Evolutionary conservation across 1,140 invertebrate genomes (phyloP), one percentile per base, ranked within the genome.

Genomic region (Neelides sp.): DNA sequence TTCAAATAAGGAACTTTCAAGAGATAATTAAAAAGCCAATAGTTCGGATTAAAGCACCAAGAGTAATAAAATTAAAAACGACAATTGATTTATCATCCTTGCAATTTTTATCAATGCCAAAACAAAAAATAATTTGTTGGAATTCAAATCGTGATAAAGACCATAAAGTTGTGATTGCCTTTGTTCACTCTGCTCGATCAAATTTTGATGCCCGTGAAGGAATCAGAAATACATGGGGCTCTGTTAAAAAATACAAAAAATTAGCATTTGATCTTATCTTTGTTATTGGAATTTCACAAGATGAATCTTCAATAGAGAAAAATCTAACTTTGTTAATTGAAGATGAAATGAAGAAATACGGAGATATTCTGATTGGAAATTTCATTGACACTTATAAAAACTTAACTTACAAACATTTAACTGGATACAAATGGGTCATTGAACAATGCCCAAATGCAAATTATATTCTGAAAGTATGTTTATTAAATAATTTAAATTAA

Each of bases 401-500:
- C 62, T 54, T 72, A n/a, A 69, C 68, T 8, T 65, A 67, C 42
- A 72, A 72, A 57, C 71, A 74, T 43, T 49, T 74, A 2, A 64
- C 71, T 63, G 70, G 66, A 10, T 64, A 69, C 36, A 61, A 66
- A 23, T 76, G 73, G 72, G 64, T 65, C 4, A 46, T 57, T 0
- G 54, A 60, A 13, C 47, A 66, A 47, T 75, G 72, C 58, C 55
- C 62, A 3, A 47, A 65, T 24, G 62, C 68, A 7, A 55, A 59
- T 30, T 66, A 65, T 51, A 47, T 74, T 15, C 39, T 75, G 5
- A 75, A 75, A 61, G 64, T n/a, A n/a, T n/a, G n/a, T n/a, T n/a
- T n/a, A n/a, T n/a, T n/a, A n/a, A n/a, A n/a, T n/a, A n/a, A n/a
- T n/a, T n/a, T n/a, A n/a, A n/a, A n/a, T n/a, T n/a, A n/a, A n/a